Evolutionary conservation across 2,113 vertebrate genomes (phyloP).

Genomic region (Arizona elegans): DNA sequence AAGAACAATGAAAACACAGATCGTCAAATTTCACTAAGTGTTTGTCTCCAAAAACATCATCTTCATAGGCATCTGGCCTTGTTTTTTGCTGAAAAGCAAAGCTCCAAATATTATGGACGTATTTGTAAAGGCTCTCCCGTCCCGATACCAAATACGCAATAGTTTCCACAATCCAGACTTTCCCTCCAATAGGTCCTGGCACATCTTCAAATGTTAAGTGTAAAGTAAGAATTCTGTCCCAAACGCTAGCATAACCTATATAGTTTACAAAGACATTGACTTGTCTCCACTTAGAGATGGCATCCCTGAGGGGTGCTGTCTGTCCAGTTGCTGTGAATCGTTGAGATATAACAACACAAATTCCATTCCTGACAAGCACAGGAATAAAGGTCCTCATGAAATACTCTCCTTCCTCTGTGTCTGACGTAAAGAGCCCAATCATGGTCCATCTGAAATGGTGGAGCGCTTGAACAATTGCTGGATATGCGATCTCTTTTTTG

Average conservation of each 20-base stretch:
- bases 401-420: neutral
- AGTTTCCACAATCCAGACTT: neutral
- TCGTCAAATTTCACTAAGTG: neutral
- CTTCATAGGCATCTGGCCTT: neutral
- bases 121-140: neutral
- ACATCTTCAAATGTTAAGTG: neutral
- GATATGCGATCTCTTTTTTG: fast-evolving
- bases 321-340: too few species aligned
- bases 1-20: neutral
- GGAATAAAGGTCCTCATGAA: too few species aligned
- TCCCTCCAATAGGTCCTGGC: neutral
- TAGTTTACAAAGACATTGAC: neutral
- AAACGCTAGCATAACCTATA: neutral
- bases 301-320: too few species aligned
- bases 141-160: too few species aligned
- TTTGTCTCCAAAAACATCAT: too few species aligned
- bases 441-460: neutral
- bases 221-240: neutral
- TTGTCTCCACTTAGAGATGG: too few species aligned
- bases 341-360: too few species aligned
- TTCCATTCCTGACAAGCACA: too few species aligned
- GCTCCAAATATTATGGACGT: neutral
- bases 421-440: neutral
- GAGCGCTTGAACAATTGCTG: neutral
- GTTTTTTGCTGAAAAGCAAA: neutral